These are phyloP conservation scores for Taphrorychus bicolor DNA, from an alignment of 2,888 invertebrate species.

Conservation along the genomic window DNA sequence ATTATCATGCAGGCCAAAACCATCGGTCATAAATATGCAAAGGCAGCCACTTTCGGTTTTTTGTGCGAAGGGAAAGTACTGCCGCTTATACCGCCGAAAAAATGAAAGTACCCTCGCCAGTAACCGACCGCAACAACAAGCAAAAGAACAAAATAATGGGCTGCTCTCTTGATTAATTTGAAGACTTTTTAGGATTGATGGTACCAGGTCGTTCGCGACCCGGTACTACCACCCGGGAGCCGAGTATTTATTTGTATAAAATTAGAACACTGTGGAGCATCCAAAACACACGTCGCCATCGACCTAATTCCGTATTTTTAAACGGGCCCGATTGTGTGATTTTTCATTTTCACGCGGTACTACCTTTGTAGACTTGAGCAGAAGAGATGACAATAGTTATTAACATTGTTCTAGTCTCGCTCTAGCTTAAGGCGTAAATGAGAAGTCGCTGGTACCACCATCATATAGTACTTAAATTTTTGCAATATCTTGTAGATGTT, in stretches of 20 bases:
- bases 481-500: background rate
- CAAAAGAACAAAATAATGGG: background rate
- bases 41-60: slow-evolving; percentile 34
- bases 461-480: too few species aligned
- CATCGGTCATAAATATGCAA: slow-evolving; percentile 30
- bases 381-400: background rate
- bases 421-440: too few species aligned
- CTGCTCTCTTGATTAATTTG: background rate
- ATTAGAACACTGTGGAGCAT: background rate
- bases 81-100: slow-evolving; percentile 16
- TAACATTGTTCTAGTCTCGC: too few species aligned
- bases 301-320: slow-evolving; percentile 12
- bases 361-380: background rate
- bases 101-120: slow-evolving; percentile 29
- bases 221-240: background rate
- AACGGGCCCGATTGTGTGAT: background rate
- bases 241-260: too few species aligned
- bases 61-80: slow-evolving; percentile 33
- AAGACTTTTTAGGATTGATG: too few species aligned
- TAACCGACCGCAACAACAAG: slow-evolving; percentile 6
- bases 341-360: background rate
- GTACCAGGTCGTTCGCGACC: background rate
- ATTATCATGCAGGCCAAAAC: slow-evolving; percentile 28
- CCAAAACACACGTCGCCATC: slow-evolving; percentile 1
- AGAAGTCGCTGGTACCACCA: too few species aligned